Base-by-base conservation (phyloP, 2,797 vertebrate species). In the Diglossa cyanea region DNA sequence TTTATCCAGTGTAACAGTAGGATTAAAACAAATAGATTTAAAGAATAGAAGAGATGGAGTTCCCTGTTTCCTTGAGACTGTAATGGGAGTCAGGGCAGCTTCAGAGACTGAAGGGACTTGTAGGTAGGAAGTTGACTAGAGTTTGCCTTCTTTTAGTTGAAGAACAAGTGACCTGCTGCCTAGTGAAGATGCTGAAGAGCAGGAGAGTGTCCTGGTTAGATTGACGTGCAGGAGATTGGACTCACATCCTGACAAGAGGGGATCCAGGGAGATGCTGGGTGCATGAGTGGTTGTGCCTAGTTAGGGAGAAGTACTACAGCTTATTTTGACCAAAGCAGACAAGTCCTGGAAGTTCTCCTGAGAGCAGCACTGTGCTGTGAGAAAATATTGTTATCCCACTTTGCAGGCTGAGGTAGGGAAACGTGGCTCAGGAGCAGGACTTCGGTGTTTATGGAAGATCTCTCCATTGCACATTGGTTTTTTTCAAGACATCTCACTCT, bases 381-480 rank as follows among this genome's bases (percentile, higher is more conserved):
- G n/a, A 61, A 90, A 65, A 63, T 20, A 45, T 11, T 12, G 13
- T n/a, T 33, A 68, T 13, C 21, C 30, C 35, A 13, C 44, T 80
- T 55, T 53, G 55, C 44, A 63, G 67, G 33, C 60, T 73, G 78
- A 51, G 44, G 33, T n/a, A 45, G 18, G n/a, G 57, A 83, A 74
- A 67, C 0, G 0, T 17, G n/a, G 53, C 26, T 53, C 21, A 31
- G 61, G 50, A 61, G 39, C 7, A 75, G 25, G 30, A 28, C 28
- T 71, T 67, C 5, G 17, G n/a, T 80, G 47, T 25, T 77, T 61
- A 10, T 7, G 12, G 28, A 78, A 73, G 51, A 58, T 28, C 10
- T 86, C 21, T 67, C 71, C 24, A 14, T 28, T 24, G 31, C 26
- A 66, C 13, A 8, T 4, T 6, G 5, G 0, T 44, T 81, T 81